Conservation (phyloP, 2,888 invertebrate species). For the Venustoraphidia nigricollis region DNA sequence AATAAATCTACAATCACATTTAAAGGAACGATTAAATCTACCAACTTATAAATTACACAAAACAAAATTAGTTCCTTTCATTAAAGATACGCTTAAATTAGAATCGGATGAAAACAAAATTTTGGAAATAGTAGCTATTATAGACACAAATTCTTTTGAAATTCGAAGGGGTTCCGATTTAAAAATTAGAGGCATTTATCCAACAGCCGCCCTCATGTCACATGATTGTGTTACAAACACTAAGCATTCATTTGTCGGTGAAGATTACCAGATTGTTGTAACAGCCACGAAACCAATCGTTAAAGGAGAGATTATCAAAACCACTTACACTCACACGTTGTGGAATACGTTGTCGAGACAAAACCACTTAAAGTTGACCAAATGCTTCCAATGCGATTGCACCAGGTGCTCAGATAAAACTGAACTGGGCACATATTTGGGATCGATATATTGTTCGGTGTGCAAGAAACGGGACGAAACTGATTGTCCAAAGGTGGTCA, state of each 20-base stretch:
- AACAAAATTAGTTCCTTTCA: conserved; percentile 44
- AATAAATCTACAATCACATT: conserved; percentile 40
- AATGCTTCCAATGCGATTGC: conserved; percentile 56
- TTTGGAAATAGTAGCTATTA: conserved; percentile 45
- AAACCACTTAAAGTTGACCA: conserved; percentile 38
- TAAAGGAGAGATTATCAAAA: conserved; percentile 49
- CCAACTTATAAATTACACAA: conserved; percentile 42
- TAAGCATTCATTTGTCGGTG: conserved; percentile 44
- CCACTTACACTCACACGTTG: conserved; percentile 54
- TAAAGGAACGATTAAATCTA: conserved; percentile 41
- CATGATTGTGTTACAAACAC: conserved; percentile 62
- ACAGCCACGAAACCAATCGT: conserved; percentile 47
- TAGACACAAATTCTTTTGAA: conserved; percentile 58
- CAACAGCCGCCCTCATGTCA: conserved; percentile 49
- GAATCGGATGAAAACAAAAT: conserved; percentile 40
- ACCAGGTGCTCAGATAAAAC: conserved; percentile 51
- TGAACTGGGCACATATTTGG: conserved; percentile 43
- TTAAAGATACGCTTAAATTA: conserved; percentile 38
- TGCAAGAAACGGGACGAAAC: conserved; percentile 34
- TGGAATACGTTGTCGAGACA: conserved; percentile 49
- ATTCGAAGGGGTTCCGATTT: conserved; percentile 33
- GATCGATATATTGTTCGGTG: conserved; percentile 46
- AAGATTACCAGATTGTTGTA: conserved; percentile 41
- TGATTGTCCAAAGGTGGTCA: conserved; percentile 35
- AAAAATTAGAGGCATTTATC: conserved; percentile 45